Evolutionary conservation across 2,797 vertebrate species (phyloP), one percentile per base, ranked within the genome.

Genomic region (Fistularia commersonii): DNA sequence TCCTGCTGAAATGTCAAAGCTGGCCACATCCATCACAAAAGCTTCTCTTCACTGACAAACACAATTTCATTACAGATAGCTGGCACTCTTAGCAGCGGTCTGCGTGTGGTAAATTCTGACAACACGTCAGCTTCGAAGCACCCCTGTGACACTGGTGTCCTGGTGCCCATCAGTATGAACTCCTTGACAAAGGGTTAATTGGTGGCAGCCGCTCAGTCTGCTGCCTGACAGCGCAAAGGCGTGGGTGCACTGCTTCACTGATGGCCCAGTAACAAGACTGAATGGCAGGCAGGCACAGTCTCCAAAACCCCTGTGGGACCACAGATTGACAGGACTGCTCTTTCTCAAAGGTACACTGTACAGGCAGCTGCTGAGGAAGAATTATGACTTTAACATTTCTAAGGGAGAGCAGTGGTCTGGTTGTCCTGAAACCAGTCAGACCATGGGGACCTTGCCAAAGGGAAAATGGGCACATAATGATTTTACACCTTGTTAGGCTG

Each of bases 141-240:
- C 49, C 60, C 38, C 47, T 58, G 54, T 64, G 61, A 78, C 45
- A 54, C 15, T 33, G 65, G 58, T 38, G 11, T 58, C 15, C 57
- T 8, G 43, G 48, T 53, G 68, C 56, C 61, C 33, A 10, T 41
- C 12, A 42, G 52, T 66, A 45, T 67, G 76, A 70, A 57, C 75
- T 38, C 41, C 36, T 51, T 36, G 23, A 54, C 60, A 47, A 6
- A 41, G 70, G 79, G 83, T 86, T 88, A 86, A 88, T 83, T 87
- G 81, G 81, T 77, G 77, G 73, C 75, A 70, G 71, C 51, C 50
- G 33, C 64, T 67, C 36, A 31, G 53, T 51, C 67, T 49, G 60
- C 61, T 62, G 41, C 75, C 65, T 77, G 61, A 78, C 66, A 64
- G 68, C 55, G 62, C 66, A 61, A 57, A 69, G 53, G 66, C 57